A percentile compares a stretch with the other conserved stretches of the same genome.
These are phyloP conservation scores for Mimas tiliae DNA, from an alignment of 2,888 invertebrate genomes.

Conservation along the genomic window DNA sequence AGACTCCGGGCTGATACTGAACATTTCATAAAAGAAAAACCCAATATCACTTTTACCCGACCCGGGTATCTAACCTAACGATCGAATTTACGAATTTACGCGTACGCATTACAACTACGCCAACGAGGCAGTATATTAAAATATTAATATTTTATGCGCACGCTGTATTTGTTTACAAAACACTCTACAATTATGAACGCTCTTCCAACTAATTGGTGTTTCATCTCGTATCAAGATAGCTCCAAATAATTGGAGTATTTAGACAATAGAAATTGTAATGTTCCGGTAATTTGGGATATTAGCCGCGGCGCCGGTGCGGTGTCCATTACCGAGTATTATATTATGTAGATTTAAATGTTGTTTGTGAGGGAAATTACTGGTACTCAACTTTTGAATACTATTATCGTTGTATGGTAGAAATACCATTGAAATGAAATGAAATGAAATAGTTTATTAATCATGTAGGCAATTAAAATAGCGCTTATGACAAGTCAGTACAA, in stretches of 20 bases:
- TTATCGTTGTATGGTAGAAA: not conserved
- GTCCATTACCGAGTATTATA: not conserved
- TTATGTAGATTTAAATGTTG: not conserved
- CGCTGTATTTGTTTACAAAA: not conserved
- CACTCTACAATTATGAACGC: not conserved
- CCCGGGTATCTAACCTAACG: no score
- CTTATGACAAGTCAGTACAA: no score
- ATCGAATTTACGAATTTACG: no score
- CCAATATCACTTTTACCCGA: no score
- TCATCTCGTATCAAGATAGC: not conserved
- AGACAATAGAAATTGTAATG: conserved; percentile 14
- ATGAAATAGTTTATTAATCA: no score
- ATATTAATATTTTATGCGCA: no score
- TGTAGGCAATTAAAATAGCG: no score
- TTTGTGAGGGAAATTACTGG: conserved; percentile 10
- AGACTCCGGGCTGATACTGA: no score
- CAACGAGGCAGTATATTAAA: no score
- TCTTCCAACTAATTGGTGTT: not conserved
- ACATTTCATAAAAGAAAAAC: no score
- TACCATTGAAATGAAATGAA: no score
- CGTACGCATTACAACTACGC: no score
- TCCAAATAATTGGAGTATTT: not conserved
- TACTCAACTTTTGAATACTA: not conserved
- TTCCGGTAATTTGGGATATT: conserved; percentile 6
- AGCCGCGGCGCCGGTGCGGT: not conserved